Evolutionary conservation across 2,113 vertebrate genomes (phyloP).

Genomic region (Solenodon paradoxus): DNA sequence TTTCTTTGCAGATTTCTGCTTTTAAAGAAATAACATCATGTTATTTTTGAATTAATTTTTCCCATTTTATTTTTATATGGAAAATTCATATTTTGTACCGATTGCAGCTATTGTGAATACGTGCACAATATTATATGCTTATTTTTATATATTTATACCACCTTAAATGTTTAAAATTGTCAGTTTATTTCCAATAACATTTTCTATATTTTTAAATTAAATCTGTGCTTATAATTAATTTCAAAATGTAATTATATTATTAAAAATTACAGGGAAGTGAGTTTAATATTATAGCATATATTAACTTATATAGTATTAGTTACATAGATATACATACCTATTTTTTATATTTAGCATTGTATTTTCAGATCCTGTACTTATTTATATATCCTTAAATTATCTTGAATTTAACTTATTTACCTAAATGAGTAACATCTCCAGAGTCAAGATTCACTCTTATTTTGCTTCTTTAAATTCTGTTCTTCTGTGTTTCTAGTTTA

Average conservation of each 20-base stretch:
- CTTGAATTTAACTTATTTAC: background rate
- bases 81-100: background rate
- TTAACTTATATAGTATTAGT: too few species aligned
- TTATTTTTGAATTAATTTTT: background rate
- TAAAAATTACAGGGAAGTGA: background rate
- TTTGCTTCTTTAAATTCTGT: background rate
- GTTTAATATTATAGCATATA: too few species aligned
- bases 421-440: background rate
- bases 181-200: background rate
- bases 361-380: background rate
- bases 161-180: background rate
- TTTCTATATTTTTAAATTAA: background rate
- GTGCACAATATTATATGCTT: background rate
- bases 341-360: too few species aligned
- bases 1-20: background rate
- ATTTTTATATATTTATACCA: background rate
- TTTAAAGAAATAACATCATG: background rate
- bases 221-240: background rate
- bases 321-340: too few species aligned
- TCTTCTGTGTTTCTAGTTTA: background rate
- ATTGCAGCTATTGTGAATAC: background rate
- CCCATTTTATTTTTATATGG: background rate
- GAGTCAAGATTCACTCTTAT: background rate
- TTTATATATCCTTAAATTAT: background rate
- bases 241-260: too few species aligned